A percentile compares a stretch with the other conserved stretches of the same genome.
phyloP scores from a whole-genome alignment of 2,888 invertebrate species.

The Pollenia amentaria region DNA sequence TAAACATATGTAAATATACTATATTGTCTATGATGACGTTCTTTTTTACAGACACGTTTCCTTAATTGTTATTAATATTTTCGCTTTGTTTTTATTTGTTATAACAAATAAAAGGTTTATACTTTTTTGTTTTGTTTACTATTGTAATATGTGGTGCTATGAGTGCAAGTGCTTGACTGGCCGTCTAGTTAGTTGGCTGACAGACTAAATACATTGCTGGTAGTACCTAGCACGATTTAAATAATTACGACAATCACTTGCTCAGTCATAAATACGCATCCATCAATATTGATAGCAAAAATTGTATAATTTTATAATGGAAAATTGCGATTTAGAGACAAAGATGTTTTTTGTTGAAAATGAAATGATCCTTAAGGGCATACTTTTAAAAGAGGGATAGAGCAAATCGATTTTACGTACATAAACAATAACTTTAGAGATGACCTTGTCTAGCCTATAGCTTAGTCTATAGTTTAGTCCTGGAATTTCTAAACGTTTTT shows the following conservation, averaged over 20 bases:
- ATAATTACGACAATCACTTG: conserved; percentile 50
- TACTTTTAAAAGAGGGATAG: background rate
- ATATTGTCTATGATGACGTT: conserved; percentile 49
- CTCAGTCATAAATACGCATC: background rate
- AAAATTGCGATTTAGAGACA: conserved; percentile 16
- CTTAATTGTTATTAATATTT: conserved; percentile 68
- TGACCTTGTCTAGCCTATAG: too few species aligned
- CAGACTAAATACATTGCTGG: conserved; percentile 34
- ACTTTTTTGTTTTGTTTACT: conserved; percentile 37
- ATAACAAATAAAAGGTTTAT: conserved; percentile 26
- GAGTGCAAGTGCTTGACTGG: background rate
- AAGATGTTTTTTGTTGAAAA: background rate
- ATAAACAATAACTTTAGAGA: too few species aligned
- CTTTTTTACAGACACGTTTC: conserved; percentile 64
- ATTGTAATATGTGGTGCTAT: background rate
- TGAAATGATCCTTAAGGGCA: background rate
- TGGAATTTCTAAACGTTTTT: too few species aligned
- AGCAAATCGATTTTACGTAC: too few species aligned
- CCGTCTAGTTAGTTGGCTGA: conserved; percentile 28
- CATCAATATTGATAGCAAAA: conserved; percentile 32
- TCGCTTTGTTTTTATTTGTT: conserved; percentile 57
- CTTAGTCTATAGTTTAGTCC: too few species aligned
- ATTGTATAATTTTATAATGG: background rate
- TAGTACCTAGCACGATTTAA: conserved; percentile 63
- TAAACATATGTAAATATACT: background rate